Percentiles rank a stretch among this genome's conserved stretches.
Conservation (phyloP, 2,113 vertebrate genomes). For the Chiloscyllium plagiosum region DNA sequence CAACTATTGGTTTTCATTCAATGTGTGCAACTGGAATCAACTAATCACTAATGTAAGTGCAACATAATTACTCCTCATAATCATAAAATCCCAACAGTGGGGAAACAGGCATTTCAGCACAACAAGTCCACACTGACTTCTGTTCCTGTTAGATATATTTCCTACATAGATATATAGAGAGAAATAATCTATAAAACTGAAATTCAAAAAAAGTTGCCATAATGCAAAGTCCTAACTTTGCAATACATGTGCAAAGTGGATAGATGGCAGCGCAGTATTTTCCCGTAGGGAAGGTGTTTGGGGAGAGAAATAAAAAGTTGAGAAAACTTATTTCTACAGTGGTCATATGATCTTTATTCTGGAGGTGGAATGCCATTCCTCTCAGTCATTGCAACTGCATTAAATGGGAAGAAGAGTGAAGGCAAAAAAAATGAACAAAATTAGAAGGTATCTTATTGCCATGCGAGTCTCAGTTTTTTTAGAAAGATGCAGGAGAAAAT, state of each 20-base stretch:
- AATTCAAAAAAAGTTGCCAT: neutral
- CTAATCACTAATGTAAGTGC: neutral
- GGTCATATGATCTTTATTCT: neutral
- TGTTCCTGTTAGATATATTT: neutral
- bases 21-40: neutral
- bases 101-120: too few relatives aligned
- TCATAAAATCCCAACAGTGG: too few relatives aligned
- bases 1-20: neutral
- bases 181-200: neutral
- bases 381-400: neutral
- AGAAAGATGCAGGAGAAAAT: neutral
- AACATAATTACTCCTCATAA: neutral
- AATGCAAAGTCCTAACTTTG: neutral
- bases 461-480: neutral
- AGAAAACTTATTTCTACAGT: neutral
- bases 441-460: neutral
- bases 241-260: neutral
- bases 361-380: neutral
- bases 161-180: neutral
- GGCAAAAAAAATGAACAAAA: neutral
- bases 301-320: neutral
- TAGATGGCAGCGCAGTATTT: neutral
- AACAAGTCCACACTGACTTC: neutral
- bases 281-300: neutral
- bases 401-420: neutral